These are phyloP conservation scores for Gymnobelideus leadbeateri DNA, from an alignment of 2,113 vertebrate species.

Conservation along the genomic window DNA sequence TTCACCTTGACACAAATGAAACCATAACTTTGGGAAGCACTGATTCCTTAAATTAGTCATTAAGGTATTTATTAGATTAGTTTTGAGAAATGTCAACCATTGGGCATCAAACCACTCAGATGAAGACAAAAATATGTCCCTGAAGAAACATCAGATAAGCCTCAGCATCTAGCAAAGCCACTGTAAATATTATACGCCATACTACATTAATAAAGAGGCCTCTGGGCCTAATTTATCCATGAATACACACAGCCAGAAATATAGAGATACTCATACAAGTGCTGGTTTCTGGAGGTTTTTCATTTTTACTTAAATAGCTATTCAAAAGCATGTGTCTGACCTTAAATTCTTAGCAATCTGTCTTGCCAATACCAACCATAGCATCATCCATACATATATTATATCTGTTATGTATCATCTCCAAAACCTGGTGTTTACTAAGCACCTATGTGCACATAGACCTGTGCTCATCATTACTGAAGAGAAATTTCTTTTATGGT, in stretches of 20 bases:
- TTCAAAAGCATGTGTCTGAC: slow-evolving; percentile 8
- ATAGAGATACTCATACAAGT: background rate
- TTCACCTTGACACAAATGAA: slow-evolving; percentile 30
- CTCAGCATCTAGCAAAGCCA: slow-evolving; percentile 5
- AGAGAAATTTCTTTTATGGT: background rate
- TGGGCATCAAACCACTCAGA: background rate
- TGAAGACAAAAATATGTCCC: slow-evolving; percentile 9
- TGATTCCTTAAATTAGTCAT: background rate
- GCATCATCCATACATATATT: background rate
- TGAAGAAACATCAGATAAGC: background rate
- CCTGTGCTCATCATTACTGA: background rate
- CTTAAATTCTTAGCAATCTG: slow-evolving; percentile 15
- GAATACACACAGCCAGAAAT: background rate
- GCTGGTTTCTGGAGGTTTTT: background rate
- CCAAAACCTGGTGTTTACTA: background rate
- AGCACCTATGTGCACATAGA: background rate
- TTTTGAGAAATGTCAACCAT: background rate
- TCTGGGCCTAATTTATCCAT: background rate
- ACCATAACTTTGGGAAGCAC: background rate
- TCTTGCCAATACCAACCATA: background rate
- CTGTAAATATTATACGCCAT: background rate
- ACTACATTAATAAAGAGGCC: background rate
- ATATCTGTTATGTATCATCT: background rate
- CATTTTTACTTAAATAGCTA: background rate
- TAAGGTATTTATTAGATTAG: background rate